These are phyloP conservation scores for Eleginops maclovinus DNA, from an alignment of 2,113 vertebrate genomes.

Conservation along the genomic window DNA sequence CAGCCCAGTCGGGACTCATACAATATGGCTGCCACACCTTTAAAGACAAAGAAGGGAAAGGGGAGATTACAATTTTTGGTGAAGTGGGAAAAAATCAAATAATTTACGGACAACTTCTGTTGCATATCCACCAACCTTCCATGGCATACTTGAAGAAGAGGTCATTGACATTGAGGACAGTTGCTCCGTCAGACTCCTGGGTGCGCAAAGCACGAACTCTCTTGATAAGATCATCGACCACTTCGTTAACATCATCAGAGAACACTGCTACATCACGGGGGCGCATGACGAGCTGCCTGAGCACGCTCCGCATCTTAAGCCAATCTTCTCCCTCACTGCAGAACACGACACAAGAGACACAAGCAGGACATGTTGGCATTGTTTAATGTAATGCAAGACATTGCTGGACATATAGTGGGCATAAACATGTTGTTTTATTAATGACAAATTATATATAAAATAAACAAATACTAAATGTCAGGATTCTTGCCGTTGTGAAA, in stretches of 20 bases:
- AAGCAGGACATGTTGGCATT: no score
- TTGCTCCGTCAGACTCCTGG: constrained; percentile 83
- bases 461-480: no score
- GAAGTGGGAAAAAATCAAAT: no score
- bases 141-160: constrained; percentile 96
- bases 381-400: background rate
- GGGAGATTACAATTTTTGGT: background rate
- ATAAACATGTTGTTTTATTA: background rate
- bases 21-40: constrained; percentile 91
- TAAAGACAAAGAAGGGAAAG: background rate
- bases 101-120: background rate
- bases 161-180: constrained; percentile 89
- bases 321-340: constrained; percentile 91
- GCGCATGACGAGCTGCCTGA: constrained; percentile 92
- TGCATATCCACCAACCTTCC: constrained; percentile 87
- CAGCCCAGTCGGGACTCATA: constrained; percentile 92
- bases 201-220: constrained; percentile 84
- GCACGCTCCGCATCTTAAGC: constrained; percentile 92
- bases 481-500: no score
- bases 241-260: constrained; percentile 88
- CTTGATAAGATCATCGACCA: constrained; percentile 89
- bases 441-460: background rate
- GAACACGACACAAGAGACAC: constrained; percentile 15
- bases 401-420: background rate
- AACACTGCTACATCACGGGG: constrained; percentile 90